Conservation (phyloP, 2,113 vertebrate genomes). For the Eublepharis macularius region DNA sequence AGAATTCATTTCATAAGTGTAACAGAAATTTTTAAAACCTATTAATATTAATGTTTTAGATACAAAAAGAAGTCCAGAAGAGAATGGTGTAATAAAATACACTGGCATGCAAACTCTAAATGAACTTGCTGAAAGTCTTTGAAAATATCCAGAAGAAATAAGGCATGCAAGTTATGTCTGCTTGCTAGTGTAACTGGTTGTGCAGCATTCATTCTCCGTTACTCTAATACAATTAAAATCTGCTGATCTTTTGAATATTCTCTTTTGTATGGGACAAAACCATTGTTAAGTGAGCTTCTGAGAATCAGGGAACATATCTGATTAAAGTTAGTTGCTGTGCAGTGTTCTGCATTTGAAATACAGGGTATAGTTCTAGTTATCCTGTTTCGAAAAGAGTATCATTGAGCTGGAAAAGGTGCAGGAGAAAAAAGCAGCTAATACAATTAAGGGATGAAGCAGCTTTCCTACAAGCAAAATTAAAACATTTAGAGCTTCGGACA, state of each 20-base stretch:
- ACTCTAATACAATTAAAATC: slow-evolving; percentile 31
- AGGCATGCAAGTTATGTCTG: slow-evolving; percentile 59
- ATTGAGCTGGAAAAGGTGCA: too few species aligned
- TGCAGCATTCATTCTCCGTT: slow-evolving; percentile 53
- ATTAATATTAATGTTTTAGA: slow-evolving; percentile 19
- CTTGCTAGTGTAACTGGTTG: slow-evolving; percentile 59
- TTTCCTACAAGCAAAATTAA: too few species aligned
- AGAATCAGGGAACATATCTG: slow-evolving; percentile 8
- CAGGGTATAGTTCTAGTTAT: too few species aligned
- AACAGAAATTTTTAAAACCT: not conserved
- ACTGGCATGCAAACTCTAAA: slow-evolving; percentile 41
- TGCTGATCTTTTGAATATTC: slow-evolving; percentile 49
- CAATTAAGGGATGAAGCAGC: too few species aligned
- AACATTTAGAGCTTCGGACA: too few species aligned
- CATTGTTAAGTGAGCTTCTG: slow-evolving; percentile 1
- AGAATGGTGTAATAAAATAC: slow-evolving; percentile 6
- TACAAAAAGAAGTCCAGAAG: not conserved
- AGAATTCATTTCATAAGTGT: not conserved
- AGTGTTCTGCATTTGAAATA: not conserved
- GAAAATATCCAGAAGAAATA: slow-evolving; percentile 58
- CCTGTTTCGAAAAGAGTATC: too few species aligned
- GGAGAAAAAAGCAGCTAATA: too few species aligned
- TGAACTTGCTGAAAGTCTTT: slow-evolving; percentile 43
- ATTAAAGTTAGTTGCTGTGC: not conserved
- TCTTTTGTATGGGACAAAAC: slow-evolving; percentile 13